Conservation (phyloP, 2,797 vertebrate genomes). For the Euthynnus affinis region DNA sequence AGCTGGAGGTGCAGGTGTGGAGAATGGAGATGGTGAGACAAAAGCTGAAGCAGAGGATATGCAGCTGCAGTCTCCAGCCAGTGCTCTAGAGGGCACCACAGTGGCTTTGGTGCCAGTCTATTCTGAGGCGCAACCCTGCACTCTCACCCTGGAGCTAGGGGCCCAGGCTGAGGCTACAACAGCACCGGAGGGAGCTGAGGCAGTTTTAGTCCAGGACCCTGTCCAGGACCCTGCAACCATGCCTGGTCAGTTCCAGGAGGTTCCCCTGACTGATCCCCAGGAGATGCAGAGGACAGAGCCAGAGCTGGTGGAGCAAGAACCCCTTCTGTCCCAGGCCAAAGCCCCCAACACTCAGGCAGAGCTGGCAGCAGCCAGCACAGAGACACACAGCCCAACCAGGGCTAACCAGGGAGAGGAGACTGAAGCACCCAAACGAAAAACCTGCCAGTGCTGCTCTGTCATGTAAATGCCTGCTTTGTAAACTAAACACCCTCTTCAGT, state of each 20-base stretch:
- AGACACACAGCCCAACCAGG: slow-evolving; percentile 39
- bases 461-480: slow-evolving; percentile 72
- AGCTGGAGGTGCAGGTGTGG: slow-evolving; percentile 7
- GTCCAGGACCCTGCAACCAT: neutral
- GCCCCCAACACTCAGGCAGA: slow-evolving; percentile 20
- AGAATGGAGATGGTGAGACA: neutral
- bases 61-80: slow-evolving; percentile 31
- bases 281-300: slow-evolving; percentile 47
- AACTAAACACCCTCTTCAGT: slow-evolving; percentile 9
- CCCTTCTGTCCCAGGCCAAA: slow-evolving; percentile 73
- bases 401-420: slow-evolving; percentile 37
- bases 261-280: slow-evolving; percentile 67
- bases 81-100: slow-evolving; percentile 47
- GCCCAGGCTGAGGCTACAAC: slow-evolving; percentile 16
- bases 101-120: slow-evolving; percentile 67
- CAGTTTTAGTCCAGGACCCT: neutral
- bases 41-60: slow-evolving; percentile 25
- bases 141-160: slow-evolving; percentile 13
- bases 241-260: slow-evolving; percentile 77
- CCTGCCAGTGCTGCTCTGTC: slow-evolving; percentile 84
- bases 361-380: slow-evolving; percentile 42
- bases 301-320: slow-evolving; percentile 68
- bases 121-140: slow-evolving; percentile 40
- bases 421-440: slow-evolving; percentile 71
- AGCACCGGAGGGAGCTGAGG: slow-evolving; percentile 38